A percentile compares a stretch with the other conserved stretches of the same genome.
phyloP scores from a whole-genome alignment of 2,113 vertebrate species.

The Boulengeromyrus knoepffleri region DNA sequence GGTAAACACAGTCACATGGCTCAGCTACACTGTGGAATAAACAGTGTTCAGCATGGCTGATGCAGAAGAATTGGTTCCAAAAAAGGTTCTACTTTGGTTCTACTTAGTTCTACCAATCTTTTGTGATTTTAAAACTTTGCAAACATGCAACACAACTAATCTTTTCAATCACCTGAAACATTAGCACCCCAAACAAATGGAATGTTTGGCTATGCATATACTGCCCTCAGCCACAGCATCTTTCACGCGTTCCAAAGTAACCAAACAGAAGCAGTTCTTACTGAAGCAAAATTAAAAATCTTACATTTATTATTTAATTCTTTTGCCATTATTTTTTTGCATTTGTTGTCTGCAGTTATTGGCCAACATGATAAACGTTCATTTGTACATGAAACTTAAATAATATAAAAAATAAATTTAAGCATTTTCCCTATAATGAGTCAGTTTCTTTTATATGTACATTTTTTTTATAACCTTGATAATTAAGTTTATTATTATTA shows the following conservation, averaged over 20 bases:
- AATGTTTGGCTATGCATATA: background rate
- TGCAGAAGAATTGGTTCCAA: background rate
- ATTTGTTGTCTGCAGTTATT: background rate
- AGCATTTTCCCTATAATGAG: background rate
- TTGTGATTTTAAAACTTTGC: background rate
- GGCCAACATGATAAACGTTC: background rate
- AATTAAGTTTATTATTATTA: too few species aligned
- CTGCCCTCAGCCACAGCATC: background rate
- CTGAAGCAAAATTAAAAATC: background rate
- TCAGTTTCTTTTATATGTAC: background rate
- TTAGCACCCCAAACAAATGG: background rate
- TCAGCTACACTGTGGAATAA: background rate
- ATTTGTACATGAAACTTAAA: background rate
- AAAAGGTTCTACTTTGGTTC: too few species aligned
- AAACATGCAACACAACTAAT: background rate
- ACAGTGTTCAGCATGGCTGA: background rate
- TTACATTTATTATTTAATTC: background rate
- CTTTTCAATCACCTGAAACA: background rate
- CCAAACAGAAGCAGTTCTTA: background rate
- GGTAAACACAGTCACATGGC: background rate
- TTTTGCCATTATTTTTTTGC: background rate
- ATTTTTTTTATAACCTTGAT: too few species aligned
- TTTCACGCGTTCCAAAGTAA: background rate
- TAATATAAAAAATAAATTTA: background rate
- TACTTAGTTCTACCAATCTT: background rate